phyloP scores from a whole-genome alignment of 23 tunicate species.

The Trididemnum miniatum region DNA sequence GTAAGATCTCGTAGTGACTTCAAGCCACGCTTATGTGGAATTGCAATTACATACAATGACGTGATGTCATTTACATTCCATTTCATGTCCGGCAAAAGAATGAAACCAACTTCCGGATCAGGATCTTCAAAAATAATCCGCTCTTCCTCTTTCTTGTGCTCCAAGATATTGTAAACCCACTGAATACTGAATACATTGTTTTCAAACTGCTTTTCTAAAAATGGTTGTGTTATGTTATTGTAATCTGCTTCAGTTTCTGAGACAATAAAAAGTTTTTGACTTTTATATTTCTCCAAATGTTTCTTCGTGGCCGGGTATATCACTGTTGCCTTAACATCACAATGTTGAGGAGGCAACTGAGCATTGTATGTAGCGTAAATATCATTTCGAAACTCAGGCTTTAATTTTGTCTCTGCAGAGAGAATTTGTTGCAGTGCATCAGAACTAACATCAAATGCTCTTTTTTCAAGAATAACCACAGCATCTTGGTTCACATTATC shows the following conservation, averaged over 20 bases:
- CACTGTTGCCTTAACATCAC: constrained; percentile 69
- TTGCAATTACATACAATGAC: constrained; percentile 61
- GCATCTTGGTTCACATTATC: constrained; percentile 40
- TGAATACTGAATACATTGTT: constrained; percentile 57
- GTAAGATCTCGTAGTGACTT: constrained; percentile 73
- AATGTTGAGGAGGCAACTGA: constrained; percentile 10
- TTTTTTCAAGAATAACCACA: constrained; percentile 79
- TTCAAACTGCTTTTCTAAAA: constrained; percentile 53
- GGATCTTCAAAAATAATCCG: constrained; percentile 72
- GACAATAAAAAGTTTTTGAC: constrained; percentile 50
- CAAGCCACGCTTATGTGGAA: constrained; percentile 60
- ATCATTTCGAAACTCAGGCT: constrained; percentile 54
- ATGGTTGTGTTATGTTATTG: constrained; percentile 49
- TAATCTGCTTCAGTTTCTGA: constrained; percentile 77
- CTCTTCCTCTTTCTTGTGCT: constrained; percentile 72
- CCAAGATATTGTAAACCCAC: constrained; percentile 96
- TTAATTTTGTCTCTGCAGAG: constrained; percentile 56
- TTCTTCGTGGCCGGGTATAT: constrained; percentile 89
- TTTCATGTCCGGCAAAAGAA: constrained; percentile 84
- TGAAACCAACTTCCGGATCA: constrained; percentile 68
- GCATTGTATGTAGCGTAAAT: constrained; percentile 72
- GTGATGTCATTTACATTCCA: constrained; percentile 72
- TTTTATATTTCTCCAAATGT: constrained; percentile 74
- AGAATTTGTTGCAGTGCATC: constrained; percentile 37
- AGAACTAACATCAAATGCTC: constrained; percentile 48